Evolutionary conservation across 1,140 invertebrate genomes (phyloP).

Genomic region (Nephila pilipes): DNA sequence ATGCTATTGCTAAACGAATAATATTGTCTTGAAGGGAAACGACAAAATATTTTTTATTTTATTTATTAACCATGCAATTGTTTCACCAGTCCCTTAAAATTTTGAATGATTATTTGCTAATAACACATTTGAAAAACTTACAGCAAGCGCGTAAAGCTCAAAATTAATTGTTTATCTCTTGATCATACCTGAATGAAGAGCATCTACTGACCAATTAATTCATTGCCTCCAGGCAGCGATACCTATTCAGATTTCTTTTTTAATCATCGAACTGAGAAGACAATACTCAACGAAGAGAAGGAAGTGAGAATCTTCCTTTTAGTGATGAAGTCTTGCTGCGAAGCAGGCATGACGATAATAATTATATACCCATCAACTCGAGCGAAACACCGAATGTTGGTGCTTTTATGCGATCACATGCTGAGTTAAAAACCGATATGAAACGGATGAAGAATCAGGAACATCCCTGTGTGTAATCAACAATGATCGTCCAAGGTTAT

Average conservation of each 20-base stretch:
- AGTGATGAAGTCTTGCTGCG: not conserved
- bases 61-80: too few relatives aligned
- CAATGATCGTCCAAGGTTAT: not conserved
- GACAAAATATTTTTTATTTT: too few relatives aligned
- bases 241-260: not conserved
- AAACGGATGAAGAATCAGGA: constrained; percentile 14
- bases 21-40: too few relatives aligned
- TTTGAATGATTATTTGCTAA: too few relatives aligned
- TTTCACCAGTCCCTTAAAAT: too few relatives aligned
- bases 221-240: too few relatives aligned
- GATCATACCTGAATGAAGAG: not conserved
- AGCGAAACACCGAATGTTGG: not conserved
- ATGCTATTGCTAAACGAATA: too few relatives aligned
- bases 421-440: constrained; percentile 10
- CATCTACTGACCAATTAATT: not conserved
- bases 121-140: too few relatives aligned
- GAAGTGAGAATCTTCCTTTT: not conserved
- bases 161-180: not conserved
- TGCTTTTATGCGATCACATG: not conserved
- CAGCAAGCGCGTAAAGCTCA: too few relatives aligned
- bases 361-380: not conserved
- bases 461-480: not conserved
- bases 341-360: not conserved
- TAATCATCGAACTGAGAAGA: not conserved
- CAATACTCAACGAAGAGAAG: not conserved